Base-by-base conservation (phyloP, 2,888 invertebrate species). In the Ctenicera cuprea region DNA sequence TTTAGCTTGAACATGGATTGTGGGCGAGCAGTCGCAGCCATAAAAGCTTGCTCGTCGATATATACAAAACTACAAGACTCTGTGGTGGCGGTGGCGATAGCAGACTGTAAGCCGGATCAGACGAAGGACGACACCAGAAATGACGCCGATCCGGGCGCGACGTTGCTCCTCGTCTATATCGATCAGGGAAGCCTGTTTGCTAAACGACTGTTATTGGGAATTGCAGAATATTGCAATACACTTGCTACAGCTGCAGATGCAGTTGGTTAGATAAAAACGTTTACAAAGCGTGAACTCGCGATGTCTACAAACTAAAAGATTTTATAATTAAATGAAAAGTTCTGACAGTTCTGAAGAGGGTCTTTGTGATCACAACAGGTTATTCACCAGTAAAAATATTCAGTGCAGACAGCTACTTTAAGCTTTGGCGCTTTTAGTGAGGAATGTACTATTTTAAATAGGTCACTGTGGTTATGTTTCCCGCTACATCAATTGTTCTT, bases 171-270 rank as follows among this genome's bases (percentile, higher is more conserved):
- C 33, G 33, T 33, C 67, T 66, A 50, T 73, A 73, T 73, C 63
- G 72, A 73, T 73, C 67, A 67, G 67, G n/a, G 63, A 62, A 66
- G 67, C 62, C 67, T 66, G 66, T 67, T 72, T 54, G 41, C n/a
- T 62, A 62, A 54, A 20, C 30, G 54, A 41, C 48, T 33, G 48
- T 71, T 71, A 71, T 71, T 65, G 18, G 38, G 59, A 61, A 59
- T 65, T 16, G 16, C 20, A 20, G 33, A n/a, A 59, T 52, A 38
- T 54, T 30, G 54, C 30, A 48, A 18, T 33, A 33, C 33, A 4
- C 9, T 33, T 2, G 11, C 48, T 48, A 11, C 48, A 11, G 20
- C 38, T 38, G 38, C 48, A 11, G 48, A 48, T 43, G 16, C 48
- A 11, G 7, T 20, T 20, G 16, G 18, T 12, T 43, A 14, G 3